Evolutionary conservation across 2,888 invertebrate genomes (phyloP), one percentile per base, ranked within the genome.

Genomic region (Sesamia inferens): DNA sequence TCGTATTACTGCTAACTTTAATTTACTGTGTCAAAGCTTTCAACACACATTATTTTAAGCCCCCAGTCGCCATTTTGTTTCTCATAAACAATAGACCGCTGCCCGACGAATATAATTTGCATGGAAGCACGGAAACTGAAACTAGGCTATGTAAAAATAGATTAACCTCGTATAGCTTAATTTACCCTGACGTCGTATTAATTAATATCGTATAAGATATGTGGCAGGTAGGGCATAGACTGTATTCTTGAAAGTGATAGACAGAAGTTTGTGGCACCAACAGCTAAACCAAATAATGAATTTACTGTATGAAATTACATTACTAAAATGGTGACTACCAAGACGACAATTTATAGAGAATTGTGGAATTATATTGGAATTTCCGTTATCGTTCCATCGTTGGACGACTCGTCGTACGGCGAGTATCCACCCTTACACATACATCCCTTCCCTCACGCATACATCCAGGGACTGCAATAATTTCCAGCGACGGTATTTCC

Each of bases 101-200:
- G 47, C 59, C 65, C 69, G 24, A 75, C 62, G 80, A 84, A 81
- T 83, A 82, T 75, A 80, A 85, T 87, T 86, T 89, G 81, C 85
- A 87, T 85, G 76, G 57, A 82, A 85, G 83, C 74, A 77, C 77
- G 44, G 24, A 55, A 61, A 54, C 61, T 67, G 68, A 70, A 78
- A 68, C 64, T 71, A 77, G 75, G 75, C 66, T 68, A 67, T 47
- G 65, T 65, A 61, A 73, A 79, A 79, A 83, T 75, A 78, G 64
- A 75, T 71, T 48, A 57, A 7, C 16, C 47, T 68, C 22, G 73
- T 74, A 71, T 67, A 64, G 55, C 69, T 74, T 79, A 68, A 77
- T 85, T 79, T 71, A 72, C 76, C 59, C 61, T 31, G 31, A 31
- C 31, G 31, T 31, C 31, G 3, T 31, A 31, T 31, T 31, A 31